Evolutionary conservation across 1,140 invertebrate species (phyloP), one percentile per base, ranked within the genome.

Genomic region (Aphelinus atriplicis): DNA sequence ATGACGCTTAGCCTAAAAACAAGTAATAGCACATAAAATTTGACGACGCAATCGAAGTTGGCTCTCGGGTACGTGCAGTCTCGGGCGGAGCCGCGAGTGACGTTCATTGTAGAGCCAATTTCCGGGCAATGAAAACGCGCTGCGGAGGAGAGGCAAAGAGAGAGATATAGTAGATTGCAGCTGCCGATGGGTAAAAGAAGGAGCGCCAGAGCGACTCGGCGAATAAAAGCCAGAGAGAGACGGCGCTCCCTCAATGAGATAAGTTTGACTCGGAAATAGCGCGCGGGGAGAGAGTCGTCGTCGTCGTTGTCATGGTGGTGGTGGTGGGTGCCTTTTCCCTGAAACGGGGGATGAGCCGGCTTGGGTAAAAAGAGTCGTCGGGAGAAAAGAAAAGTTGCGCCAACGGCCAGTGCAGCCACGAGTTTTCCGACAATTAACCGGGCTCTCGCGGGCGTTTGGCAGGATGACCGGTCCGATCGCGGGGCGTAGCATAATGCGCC

Each of bases 1-100:
- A 71, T 47, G 57, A 45, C 61, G 69, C 69, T 71, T 63, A 71
- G 69, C 2, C 69, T 71, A 71, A 71, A 26, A 71, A 71, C 69
- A 71, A 71, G 69, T 71, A 71, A 63, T 71, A 63, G 48, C 69
- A 63, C 69, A 55, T 71, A 71, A 71, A 71, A 71, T 71, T 71
- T 71, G 47, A 71, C 69, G 69, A 71, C 51, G 60, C 51, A 63
- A 70, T 70, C 69, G 69, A 55, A 63, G 68, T 70, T 58, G 51
- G 51, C 65, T 65, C 64, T 67, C 64, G 50, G 46, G 45, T 26
- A 26, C 26, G 26, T 26, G 26, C 26, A 26, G 26, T 26, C 26
- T 26, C 26, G 26, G 26, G 26, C 26, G 26, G 26, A 26, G 5
- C 51, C 51, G 51, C 9, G 50, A 43, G 62, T 9, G 51, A 56